phyloP scores from a whole-genome alignment of 2,888 invertebrate species.

The Aleiodes testaceus region DNA sequence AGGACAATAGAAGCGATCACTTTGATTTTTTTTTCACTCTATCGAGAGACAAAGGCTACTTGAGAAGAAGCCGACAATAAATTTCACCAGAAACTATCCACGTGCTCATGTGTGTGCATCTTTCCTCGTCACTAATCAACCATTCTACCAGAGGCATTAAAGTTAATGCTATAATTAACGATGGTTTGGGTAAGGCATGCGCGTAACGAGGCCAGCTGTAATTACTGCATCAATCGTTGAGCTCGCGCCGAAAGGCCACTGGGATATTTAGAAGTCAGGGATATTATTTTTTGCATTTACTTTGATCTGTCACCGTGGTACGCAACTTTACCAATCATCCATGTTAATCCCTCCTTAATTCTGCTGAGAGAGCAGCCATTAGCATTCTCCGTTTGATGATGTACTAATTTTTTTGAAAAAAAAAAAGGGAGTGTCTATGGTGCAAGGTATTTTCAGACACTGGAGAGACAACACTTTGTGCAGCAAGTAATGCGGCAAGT shows the following conservation, averaged over 20 bases:
- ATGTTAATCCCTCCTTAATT: conserved; percentile 32
- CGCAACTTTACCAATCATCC: conserved; percentile 10
- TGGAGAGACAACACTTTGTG: conserved; percentile 51
- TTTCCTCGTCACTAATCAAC: conserved; percentile 24
- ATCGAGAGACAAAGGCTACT: not conserved
- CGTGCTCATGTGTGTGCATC: not conserved
- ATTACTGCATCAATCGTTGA: conserved; percentile 31
- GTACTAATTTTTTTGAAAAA: not conserved
- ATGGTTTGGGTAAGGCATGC: conserved; percentile 23
- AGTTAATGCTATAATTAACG: conserved; percentile 34
- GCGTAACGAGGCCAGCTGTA: conserved; percentile 19
- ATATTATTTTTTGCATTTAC: conserved; percentile 6
- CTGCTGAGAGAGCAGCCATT: conserved; percentile 12
- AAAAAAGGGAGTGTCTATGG: conserved; percentile 42
- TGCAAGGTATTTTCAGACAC: conserved; percentile 62
- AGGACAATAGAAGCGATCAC: not conserved
- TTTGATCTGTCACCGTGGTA: conserved; percentile 30
- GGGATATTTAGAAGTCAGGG: conserved; percentile 11
- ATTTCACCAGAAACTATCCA: conserved; percentile 8
- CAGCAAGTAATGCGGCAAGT: conserved; percentile 62
- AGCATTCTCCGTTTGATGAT: conserved; percentile 23
- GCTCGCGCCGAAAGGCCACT: conserved; percentile 27
- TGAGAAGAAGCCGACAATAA: conserved; percentile 2
- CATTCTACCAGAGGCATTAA: conserved; percentile 15
- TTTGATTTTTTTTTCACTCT: conserved; percentile 9